Evolutionary conservation across 2,797 vertebrate genomes (phyloP).

Genomic region (Myotis vivesi): DNA sequence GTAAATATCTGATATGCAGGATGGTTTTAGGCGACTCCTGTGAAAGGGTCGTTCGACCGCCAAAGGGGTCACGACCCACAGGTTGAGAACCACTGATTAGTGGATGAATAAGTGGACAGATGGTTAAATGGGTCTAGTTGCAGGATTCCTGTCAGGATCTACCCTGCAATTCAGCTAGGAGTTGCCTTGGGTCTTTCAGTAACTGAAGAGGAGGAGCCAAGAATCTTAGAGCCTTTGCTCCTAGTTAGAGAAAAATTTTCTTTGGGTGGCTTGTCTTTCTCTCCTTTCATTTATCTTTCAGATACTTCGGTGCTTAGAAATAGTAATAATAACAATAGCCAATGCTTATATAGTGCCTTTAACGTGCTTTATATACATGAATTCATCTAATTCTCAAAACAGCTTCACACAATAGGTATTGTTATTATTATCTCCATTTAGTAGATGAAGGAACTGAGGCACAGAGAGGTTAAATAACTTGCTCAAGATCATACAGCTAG

Average conservation of each 20-base stretch:
- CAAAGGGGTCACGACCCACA: too few species aligned
- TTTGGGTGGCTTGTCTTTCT: not conserved
- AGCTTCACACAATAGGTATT: not conserved
- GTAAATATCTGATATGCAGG: too few species aligned
- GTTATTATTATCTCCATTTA: not conserved
- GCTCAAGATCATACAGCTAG: not conserved
- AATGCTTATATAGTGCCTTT: not conserved
- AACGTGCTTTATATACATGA: not conserved
- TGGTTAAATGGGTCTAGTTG: not conserved
- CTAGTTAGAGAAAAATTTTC: not conserved
- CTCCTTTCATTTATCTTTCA: not conserved
- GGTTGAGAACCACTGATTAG: not conserved
- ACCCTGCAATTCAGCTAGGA: not conserved
- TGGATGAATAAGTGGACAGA: not conserved
- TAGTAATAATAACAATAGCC: not conserved
- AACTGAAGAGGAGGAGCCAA: not conserved
- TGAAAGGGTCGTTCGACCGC: too few species aligned
- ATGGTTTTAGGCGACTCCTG: too few species aligned
- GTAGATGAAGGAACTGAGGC: slow-evolving; percentile 4
- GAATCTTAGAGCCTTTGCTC: not conserved
- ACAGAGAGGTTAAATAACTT: not conserved
- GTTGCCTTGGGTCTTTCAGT: not conserved
- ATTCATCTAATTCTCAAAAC: not conserved
- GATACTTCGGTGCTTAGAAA: not conserved
- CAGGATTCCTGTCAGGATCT: not conserved